A percentile compares a stretch with the other conserved stretches of the same genome.
These are phyloP conservation scores for Pachypanchax playfairii DNA, from an alignment of 2,113 vertebrate genomes.

Conservation along the genomic window DNA sequence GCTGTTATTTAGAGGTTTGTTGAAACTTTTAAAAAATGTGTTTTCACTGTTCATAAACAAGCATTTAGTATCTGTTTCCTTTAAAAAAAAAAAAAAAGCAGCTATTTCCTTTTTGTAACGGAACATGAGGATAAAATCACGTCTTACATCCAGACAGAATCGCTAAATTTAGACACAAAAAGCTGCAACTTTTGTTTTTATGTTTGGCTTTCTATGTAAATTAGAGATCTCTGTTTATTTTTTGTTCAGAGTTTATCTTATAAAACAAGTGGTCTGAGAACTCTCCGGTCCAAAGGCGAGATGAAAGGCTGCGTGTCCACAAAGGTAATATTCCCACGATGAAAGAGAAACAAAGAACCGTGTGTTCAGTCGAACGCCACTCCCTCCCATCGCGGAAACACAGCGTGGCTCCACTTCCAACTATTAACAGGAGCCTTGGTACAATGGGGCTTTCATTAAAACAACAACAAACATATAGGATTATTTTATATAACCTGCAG, in stretches of 20 bases:
- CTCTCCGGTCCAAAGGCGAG: slow-evolving; percentile 36
- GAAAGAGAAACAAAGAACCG: slow-evolving; percentile 51
- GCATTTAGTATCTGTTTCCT: too few species aligned
- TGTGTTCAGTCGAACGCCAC: slow-evolving; percentile 23
- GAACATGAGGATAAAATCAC: background rate
- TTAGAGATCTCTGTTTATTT: slow-evolving; percentile 5
- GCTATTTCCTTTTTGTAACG: too few species aligned
- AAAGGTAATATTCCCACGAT: slow-evolving; percentile 52
- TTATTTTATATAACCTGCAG: slow-evolving; percentile 25
- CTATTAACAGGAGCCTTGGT: slow-evolving; percentile 29
- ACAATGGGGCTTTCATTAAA: slow-evolving; percentile 47
- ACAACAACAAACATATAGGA: background rate
- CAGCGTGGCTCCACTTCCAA: slow-evolving; percentile 44
- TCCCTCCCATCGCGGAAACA: slow-evolving; percentile 33
- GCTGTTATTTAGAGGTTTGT: too few species aligned
- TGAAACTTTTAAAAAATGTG: too few species aligned
- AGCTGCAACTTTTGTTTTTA: background rate
- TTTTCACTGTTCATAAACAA: too few species aligned
- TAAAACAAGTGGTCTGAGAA: slow-evolving; percentile 38
- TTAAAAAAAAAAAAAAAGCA: too few species aligned
- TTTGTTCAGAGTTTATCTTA: slow-evolving; percentile 31
- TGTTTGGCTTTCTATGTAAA: slow-evolving; percentile 11
- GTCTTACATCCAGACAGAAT: background rate
- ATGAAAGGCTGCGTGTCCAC: slow-evolving; percentile 57
- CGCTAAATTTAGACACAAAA: slow-evolving; percentile 12